Conservation (phyloP, 2,113 vertebrate species). For the Podocnemis expansa region DNA sequence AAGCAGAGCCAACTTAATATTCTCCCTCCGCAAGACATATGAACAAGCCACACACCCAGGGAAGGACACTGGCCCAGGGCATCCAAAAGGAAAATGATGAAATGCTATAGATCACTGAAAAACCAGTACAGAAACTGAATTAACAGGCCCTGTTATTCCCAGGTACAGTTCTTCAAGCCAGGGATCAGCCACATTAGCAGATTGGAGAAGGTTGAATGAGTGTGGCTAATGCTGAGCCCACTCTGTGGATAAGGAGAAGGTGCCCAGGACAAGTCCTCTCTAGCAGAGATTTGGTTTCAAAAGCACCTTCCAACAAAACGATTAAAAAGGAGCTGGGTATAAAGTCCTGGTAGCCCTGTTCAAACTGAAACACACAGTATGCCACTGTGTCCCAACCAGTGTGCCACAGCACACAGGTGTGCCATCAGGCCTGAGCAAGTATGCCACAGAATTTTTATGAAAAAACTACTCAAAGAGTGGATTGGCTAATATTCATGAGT, state of each 20-base stretch:
- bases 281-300: background rate
- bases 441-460: too few species aligned
- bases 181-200: background rate
- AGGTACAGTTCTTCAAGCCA: background rate
- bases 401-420: too few species aligned
- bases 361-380: background rate
- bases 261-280: background rate
- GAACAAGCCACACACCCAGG: background rate
- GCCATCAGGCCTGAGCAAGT: too few species aligned
- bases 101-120: background rate
- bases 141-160: background rate
- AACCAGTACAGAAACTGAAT: background rate
- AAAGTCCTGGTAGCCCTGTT: background rate
- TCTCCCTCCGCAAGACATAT: background rate
- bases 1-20: background rate
- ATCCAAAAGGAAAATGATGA: background rate
- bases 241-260: background rate
- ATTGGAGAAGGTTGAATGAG: background rate
- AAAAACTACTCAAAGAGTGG: too few species aligned
- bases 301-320: background rate
- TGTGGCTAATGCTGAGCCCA: background rate
- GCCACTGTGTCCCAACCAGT: too few species aligned
- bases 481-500: too few species aligned
- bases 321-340: background rate
- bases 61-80: background rate